These are phyloP conservation scores for Sorex fumeus DNA, from an alignment of 2,113 vertebrate species.

Conservation along the genomic window DNA sequence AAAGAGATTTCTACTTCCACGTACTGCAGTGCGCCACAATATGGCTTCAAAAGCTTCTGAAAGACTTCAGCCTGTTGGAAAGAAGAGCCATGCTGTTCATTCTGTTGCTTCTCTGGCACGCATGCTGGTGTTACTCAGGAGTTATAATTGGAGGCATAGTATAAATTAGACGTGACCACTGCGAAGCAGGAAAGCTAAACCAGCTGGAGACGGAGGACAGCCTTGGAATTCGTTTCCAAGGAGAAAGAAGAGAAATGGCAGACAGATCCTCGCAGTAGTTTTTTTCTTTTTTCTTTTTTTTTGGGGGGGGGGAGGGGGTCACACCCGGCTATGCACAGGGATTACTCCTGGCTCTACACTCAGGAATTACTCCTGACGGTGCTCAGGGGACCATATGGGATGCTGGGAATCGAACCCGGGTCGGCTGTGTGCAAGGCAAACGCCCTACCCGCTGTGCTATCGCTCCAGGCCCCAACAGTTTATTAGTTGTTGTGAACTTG, in stretches of 20 bases:
- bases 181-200: not conserved
- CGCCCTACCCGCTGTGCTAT: no score
- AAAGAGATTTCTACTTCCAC: slow-evolving; percentile 56
- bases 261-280: not conserved
- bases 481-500: slow-evolving; percentile 23
- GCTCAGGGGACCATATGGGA: no score
- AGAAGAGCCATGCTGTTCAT: slow-evolving; percentile 67
- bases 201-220: not conserved
- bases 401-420: no score
- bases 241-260: slow-evolving; percentile 1
- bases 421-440: no score
- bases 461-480: no score
- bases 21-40: slow-evolving; percentile 63
- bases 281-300: no score
- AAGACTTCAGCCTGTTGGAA: slow-evolving; percentile 44
- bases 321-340: no score
- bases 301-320: no score
- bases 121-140: slow-evolving; percentile 49
- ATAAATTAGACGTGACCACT: slow-evolving; percentile 67
- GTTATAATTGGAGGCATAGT: slow-evolving; percentile 52
- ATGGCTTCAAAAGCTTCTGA: slow-evolving; percentile 4
- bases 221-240: slow-evolving; percentile 49
- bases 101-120: slow-evolving; percentile 77
- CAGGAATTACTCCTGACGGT: no score
- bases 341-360: no score